These are phyloP conservation scores for Megaptera novaeangliae DNA, from an alignment of 2,113 vertebrate genomes.

Conservation along the genomic window DNA sequence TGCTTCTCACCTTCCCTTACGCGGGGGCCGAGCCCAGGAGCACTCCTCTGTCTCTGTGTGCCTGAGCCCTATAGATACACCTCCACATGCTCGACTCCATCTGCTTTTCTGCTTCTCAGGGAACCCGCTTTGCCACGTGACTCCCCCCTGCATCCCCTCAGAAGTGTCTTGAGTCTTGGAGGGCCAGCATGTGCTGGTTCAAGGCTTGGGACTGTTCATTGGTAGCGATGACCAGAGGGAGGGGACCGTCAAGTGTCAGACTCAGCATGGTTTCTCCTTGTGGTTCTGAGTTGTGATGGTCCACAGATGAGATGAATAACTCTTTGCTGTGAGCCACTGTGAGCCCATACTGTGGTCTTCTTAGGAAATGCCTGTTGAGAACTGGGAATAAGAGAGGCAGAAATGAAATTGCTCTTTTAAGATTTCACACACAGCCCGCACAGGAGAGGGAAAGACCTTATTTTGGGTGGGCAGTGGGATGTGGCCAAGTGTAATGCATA, in stretches of 20 bases:
- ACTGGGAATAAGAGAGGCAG: not conserved
- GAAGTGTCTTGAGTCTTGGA: not conserved
- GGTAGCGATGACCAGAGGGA: not conserved
- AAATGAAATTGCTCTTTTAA: not conserved
- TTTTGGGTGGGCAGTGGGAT: not conserved
- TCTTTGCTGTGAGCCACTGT: not conserved
- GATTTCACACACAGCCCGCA: not conserved
- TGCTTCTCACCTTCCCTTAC: not conserved
- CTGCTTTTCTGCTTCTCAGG: not conserved
- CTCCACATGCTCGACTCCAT: not conserved
- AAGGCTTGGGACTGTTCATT: not conserved
- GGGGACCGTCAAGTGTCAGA: not conserved
- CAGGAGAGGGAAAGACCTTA: not conserved
- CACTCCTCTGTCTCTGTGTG: not conserved
- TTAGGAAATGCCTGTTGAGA: not conserved
- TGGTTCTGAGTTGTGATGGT: not conserved
- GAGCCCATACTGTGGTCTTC: not conserved
- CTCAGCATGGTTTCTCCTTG: not conserved
- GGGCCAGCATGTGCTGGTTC: not conserved
- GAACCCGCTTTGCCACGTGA: not conserved
- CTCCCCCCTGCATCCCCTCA: not conserved
- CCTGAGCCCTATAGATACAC: rapidly evolving
- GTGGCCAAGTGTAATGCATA: not conserved
- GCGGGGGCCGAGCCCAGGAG: not conserved
- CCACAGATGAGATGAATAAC: too few species aligned